A percentile compares a stretch with the other conserved stretches of the same genome.
phyloP scores from a whole-genome alignment of 2,888 invertebrate species.

The Noctua janthe region DNA sequence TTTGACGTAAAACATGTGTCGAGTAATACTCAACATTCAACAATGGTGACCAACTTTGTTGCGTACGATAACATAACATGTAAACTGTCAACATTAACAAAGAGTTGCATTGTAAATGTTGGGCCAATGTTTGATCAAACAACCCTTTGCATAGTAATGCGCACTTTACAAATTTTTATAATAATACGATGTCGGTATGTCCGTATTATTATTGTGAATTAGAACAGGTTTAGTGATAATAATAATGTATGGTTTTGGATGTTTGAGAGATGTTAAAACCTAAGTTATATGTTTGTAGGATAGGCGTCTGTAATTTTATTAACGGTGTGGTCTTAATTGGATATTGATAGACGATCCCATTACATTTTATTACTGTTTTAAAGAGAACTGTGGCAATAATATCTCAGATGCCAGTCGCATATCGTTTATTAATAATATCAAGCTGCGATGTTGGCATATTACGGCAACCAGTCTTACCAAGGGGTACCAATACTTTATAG shows the following conservation, averaged over 20 bases:
- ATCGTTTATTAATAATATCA: constrained; percentile 27
- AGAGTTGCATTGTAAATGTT: constrained; percentile 54
- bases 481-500: too few relatives aligned
- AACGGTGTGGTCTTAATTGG: constrained; percentile 1
- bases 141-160: constrained; percentile 62
- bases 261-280: not conserved
- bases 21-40: constrained; percentile 67
- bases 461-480: not conserved
- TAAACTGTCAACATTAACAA: constrained; percentile 61
- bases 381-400: not conserved
- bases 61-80: constrained; percentile 55
- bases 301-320: not conserved
- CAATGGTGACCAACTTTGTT: constrained; percentile 68
- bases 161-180: not conserved
- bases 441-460: constrained; percentile 27
- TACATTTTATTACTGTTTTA: not conserved
- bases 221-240: constrained; percentile 2
- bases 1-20: constrained; percentile 72
- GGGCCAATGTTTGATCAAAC: constrained; percentile 66
- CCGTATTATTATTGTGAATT: constrained; percentile 18
- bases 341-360: constrained; percentile 2
- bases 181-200: not conserved
- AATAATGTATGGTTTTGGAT: not conserved
- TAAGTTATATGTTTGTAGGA: not conserved
- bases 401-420: constrained; percentile 7